Base-by-base conservation (phyloP, 2,113 vertebrate species). In the Phalacrocorax pelagicus region DNA sequence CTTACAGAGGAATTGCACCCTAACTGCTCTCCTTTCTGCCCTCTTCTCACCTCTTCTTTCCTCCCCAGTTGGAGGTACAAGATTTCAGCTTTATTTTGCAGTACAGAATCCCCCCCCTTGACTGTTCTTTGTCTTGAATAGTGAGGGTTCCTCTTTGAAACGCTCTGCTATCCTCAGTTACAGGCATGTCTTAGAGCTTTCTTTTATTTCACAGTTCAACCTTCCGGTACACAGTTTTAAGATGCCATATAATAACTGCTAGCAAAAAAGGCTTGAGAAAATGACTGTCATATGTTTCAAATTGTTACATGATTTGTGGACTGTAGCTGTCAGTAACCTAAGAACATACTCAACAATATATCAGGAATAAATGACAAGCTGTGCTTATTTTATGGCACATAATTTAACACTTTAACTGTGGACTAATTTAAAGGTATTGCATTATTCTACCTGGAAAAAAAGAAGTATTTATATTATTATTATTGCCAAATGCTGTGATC, bases 221-320 rank as follows among this genome's bases (percentile, higher is more conserved):
- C n/a, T 86, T 65, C 36, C 55, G 29, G 18, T 77, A 27, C 23
- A 72, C 13, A 46, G 23, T 71, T 94, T 94, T 63, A 83, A 83
- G 32, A 74, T 52, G 51, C 10, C 13, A 26, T 59, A 23, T 86
- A 82, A 38, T 86, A 92, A 89, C 61, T 88, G 36, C 10, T 69
- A 90, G 69, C 80, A 83, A 42, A 71, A 91, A 94, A 95, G 54
- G 8, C 84, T 91, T 95, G 67, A 94, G 88, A 81, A 95, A 93
- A 75, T 83, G 36, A n/a, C 36, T 52, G 36, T 89, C 58, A 24
- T 59, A 23, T 52, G 26, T 85, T 84, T 73, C 36, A 59, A 86
- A 42, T 14, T 70, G 29, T 90, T 86, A 34, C 4, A 70, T 1
- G 3, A 34, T 88, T 85, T 71, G 34, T 92, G 55, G 44, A 75